Evolutionary conservation across 2,888 invertebrate genomes (phyloP).

Genomic region (Drosophila imparisetae): DNA sequence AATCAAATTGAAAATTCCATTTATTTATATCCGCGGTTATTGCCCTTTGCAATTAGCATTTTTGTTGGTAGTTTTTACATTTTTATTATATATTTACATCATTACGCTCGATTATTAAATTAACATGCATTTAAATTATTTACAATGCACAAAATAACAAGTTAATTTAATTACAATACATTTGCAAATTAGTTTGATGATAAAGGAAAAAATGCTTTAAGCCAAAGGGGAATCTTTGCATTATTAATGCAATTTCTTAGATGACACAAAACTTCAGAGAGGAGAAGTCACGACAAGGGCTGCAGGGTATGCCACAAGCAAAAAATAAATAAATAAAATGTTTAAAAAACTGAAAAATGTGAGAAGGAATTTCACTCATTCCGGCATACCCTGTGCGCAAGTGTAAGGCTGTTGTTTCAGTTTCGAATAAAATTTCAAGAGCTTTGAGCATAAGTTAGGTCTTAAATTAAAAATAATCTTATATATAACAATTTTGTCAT

Average conservation of each 20-base stretch:
- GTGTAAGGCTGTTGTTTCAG: not conserved
- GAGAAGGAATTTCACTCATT: constrained; percentile 30
- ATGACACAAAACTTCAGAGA: not conserved
- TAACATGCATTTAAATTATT: constrained; percentile 21
- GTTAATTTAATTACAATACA: constrained; percentile 47
- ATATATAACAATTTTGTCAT: not conserved
- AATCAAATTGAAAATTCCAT: constrained; percentile 53
- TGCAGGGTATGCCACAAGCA: constrained; percentile 26
- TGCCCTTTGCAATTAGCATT: constrained; percentile 59
- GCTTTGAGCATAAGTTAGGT: not conserved
- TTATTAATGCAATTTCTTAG: constrained; percentile 69
- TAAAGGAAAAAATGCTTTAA: not conserved
- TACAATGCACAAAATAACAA: constrained; percentile 28
- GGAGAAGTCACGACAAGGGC: constrained; percentile 30
- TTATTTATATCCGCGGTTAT: constrained; percentile 49
- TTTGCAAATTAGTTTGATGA: constrained; percentile 21
- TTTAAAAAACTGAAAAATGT: constrained; percentile 56
- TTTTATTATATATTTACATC: constrained; percentile 49
- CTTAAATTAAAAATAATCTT: not conserved
- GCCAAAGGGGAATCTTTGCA: constrained; percentile 41
- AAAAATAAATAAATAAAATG: constrained; percentile 23
- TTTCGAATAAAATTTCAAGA: too few species aligned
- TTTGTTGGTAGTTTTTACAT: constrained; percentile 33
- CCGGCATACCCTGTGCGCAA: constrained; percentile 30
- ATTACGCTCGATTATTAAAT: constrained; percentile 44